phyloP scores from a whole-genome alignment of 2,797 vertebrate genomes.

The Trachurus trachurus region DNA sequence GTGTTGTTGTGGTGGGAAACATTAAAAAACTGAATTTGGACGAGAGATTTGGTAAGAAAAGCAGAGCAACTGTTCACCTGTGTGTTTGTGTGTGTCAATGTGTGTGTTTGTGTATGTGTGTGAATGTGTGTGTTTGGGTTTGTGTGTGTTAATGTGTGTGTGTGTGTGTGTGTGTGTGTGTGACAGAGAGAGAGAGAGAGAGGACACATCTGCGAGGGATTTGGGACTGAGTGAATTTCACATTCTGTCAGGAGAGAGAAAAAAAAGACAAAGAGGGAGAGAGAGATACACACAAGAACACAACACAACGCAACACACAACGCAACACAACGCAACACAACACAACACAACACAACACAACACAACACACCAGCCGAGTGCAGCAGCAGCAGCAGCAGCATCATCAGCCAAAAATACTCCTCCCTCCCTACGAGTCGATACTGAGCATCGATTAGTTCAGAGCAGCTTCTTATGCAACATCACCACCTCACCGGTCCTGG shows the following conservation, averaged over 20 bases:
- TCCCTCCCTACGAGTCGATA: conserved; percentile 69
- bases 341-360: too few relatives aligned
- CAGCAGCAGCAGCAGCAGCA: conserved; percentile 1
- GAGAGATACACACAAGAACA: conserved; percentile 33
- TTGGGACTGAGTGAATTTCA: conserved; percentile 56
- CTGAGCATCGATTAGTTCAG: conserved; percentile 65
- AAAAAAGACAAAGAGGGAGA: background rate
- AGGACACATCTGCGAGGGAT: conserved; percentile 66
- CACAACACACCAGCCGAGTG: conserved; percentile 50
- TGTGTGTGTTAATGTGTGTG: background rate
- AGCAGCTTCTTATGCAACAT: conserved; percentile 71
- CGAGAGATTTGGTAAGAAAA: conserved; percentile 6
- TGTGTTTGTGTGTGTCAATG: background rate
- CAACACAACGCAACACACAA: conserved; percentile 31
- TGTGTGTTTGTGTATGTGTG: background rate
- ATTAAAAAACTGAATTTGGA: background rate
- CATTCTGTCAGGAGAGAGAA: conserved; percentile 49
- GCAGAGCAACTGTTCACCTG: conserved; percentile 7
- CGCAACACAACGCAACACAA: conserved; percentile 27
- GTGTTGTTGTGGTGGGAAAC: background rate
- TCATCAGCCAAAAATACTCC: conserved; percentile 64
- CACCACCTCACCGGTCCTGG: conserved; percentile 54
- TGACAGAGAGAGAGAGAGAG: background rate
- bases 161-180: background rate
- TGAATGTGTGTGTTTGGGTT: conserved; percentile 5